Evolutionary conservation across 2,113 vertebrate genomes (phyloP).

Genomic region (Misgurnus anguillicaudatus): DNA sequence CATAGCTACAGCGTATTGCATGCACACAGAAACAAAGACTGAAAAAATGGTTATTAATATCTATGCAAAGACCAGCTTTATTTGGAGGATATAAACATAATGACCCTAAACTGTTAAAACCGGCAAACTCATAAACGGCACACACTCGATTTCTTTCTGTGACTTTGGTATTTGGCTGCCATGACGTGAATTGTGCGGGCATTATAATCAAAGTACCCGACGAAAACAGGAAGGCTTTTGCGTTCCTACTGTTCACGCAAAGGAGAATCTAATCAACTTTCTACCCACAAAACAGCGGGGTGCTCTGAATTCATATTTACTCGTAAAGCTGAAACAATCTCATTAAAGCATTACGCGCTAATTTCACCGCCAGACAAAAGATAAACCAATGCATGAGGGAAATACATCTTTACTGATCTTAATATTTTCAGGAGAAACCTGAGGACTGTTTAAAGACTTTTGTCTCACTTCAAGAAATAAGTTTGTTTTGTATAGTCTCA

Average conservation of each 20-base stretch:
- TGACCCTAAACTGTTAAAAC: neutral
- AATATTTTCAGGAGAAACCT: conserved; percentile 9
- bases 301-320: conserved; percentile 43
- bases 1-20: neutral
- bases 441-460: neutral
- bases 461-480: neutral
- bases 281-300: conserved; percentile 43
- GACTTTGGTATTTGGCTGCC: neutral
- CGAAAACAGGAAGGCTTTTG: conserved; percentile 7
- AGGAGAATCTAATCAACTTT: conserved; percentile 42
- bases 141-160: neutral
- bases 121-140: neutral
- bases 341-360: conserved; percentile 40
- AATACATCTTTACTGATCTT: conserved; percentile 15
- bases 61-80: neutral
- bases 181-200: neutral
- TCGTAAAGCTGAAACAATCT: conserved; percentile 36
- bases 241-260: conserved; percentile 24
- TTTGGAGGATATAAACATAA: neutral
- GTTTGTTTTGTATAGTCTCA: neutral
- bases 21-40: neutral
- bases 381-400: conserved; percentile 9
- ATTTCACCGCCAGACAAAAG: conserved; percentile 26
- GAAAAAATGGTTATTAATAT: conserved; percentile 25
- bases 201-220: conserved; percentile 28